These are phyloP conservation scores for Oryzaephilus surinamensis DNA, from an alignment of 1,140 invertebrate species.

Conservation along the genomic window DNA sequence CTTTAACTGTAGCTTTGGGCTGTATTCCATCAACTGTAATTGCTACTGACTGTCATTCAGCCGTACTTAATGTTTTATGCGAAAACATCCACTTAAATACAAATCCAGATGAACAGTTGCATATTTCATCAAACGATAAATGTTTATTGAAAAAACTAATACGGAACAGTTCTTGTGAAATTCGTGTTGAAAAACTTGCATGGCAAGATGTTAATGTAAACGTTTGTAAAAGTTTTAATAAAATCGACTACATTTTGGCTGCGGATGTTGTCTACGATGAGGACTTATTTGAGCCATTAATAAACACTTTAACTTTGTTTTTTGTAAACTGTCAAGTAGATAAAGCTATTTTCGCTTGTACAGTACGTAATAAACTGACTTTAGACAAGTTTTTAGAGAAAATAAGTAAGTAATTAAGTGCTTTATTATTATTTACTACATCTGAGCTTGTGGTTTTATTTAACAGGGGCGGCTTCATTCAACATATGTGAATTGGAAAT, in stretches of 20 bases:
- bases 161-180: conserved; percentile 9
- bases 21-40: conserved; percentile 38
- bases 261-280: conserved; percentile 45
- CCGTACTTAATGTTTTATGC: conserved; percentile 38
- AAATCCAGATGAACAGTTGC: conserved; percentile 3
- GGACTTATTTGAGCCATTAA: conserved; percentile 35
- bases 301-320: conserved; percentile 34
- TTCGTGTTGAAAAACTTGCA: conserved; percentile 36
- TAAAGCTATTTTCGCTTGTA: conserved; percentile 39
- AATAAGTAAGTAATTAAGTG: conserved; percentile 33
- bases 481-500: too few species aligned
- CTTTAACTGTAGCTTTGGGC: conserved; percentile 36
- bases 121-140: not conserved
- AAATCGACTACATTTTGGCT: conserved; percentile 40
- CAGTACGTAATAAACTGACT: conserved; percentile 41
- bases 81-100: conserved; percentile 40
- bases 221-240: conserved; percentile 14
- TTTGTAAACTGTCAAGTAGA: conserved; percentile 22
- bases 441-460: too few species aligned
- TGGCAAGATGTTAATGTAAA: conserved; percentile 40
- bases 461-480: too few species aligned
- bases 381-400: conserved; percentile 35
- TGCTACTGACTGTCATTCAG: conserved; percentile 43
- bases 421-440: too few species aligned
- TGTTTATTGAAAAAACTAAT: conserved; percentile 1